Evolutionary conservation across 2,888 invertebrate species (phyloP), one percentile per base, ranked within the genome.

Genomic region (Ichneumoninae sp.): DNA sequence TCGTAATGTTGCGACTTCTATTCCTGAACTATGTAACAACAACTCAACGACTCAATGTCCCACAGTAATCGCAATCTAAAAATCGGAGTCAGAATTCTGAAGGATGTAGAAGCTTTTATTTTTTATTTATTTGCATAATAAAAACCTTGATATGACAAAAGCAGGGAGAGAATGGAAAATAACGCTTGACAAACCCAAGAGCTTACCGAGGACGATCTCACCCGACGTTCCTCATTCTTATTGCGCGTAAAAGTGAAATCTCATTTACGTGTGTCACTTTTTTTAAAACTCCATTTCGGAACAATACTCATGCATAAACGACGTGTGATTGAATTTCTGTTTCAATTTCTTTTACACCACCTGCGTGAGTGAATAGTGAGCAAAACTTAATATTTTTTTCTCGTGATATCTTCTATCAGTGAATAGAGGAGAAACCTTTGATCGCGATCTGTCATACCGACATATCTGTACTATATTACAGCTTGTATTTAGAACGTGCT

Each of bases 161-260:
- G 36, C 30, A 50, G 4, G 22, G 19, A n/a, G 13, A 60, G 60
- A 22, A 69, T 57, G 26, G 7, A 13, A 63, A 63, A 79, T 30
- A 71, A 81, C 47, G 26, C 40, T 71, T 76, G 76, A 81, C 65
- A 75, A 6, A 60, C 50, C 19, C 44, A 81, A 52, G 79, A 70
- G 74, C 78, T 76, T 78, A 83, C 57, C 83, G 78, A 74, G 83
- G 78, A 78, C 81, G 76, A 76, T 71, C 69, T 76, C 76, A 77
- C 73, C 82, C 73, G 82, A 83, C 82, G 74, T 83, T 83, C 79
- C 83, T 79, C 83, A 79, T 63, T 5, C 16, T 68, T 68, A 40
- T 40, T 10, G 10, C 44, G 40, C 66, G 36, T 44, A 66, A 54
- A 8, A 19, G 22, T 8, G 22, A 54, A 54, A 54, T 22, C 54